Evolutionary conservation across 2,888 invertebrate genomes (phyloP).

Genomic region (Perizoma affinitatum): DNA sequence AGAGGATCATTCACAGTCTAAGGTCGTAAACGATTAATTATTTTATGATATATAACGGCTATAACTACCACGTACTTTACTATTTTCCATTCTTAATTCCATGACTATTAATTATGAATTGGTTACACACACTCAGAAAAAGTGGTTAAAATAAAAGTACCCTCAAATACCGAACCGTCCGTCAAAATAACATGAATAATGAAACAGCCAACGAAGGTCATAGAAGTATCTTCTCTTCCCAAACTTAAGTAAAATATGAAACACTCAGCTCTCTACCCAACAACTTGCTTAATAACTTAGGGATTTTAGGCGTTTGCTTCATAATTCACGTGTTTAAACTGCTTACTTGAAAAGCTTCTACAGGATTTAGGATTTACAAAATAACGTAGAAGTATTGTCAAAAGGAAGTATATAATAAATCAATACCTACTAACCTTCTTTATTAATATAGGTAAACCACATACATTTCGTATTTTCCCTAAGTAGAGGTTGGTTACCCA

Average conservation of each 20-base stretch:
- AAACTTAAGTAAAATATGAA: conserved; percentile 61
- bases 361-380: neutral
- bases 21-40: too few relatives aligned
- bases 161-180: conserved; percentile 44
- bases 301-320: conserved; percentile 43
- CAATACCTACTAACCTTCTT: too few relatives aligned
- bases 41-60: too few relatives aligned
- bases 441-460: too few relatives aligned
- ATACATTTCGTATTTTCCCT: neutral
- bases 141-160: too few relatives aligned
- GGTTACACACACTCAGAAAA: too few relatives aligned
- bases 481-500: conserved; percentile 13
- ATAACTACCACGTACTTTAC: too few relatives aligned
- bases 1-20: too few relatives aligned
- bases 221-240: conserved; percentile 42
- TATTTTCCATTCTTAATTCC: too few relatives aligned
- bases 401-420: too few relatives aligned
- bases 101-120: too few relatives aligned
- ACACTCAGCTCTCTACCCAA: conserved; percentile 45
- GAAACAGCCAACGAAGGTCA: conserved; percentile 45
- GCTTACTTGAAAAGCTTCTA: conserved; percentile 27
- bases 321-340: conserved; percentile 45
- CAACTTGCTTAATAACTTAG: conserved; percentile 48
- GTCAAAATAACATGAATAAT: conserved; percentile 68
- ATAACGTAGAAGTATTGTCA: too few relatives aligned